Conservation (phyloP, 2,888 invertebrate genomes). For the Folsomia manolachei region DNA sequence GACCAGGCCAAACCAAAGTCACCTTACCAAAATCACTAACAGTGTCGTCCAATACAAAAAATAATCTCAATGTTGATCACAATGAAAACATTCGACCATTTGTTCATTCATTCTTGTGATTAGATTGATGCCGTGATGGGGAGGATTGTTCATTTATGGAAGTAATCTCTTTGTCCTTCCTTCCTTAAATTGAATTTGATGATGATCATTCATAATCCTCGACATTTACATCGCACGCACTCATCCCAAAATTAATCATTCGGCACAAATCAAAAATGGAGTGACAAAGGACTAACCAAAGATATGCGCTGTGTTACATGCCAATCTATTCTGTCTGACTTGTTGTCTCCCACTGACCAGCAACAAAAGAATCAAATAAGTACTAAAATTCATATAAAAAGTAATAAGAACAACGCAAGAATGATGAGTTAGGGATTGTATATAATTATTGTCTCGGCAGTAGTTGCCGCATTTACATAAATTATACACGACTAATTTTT, state of each 20-base stretch:
- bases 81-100: neutral
- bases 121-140: neutral
- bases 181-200: constrained; percentile 6
- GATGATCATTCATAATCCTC: neutral
- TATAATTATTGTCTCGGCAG: neutral
- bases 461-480: neutral
- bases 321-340: no score
- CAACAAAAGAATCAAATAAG: no score
- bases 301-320: neutral
- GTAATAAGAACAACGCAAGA: neutral
- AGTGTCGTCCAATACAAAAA: neutral
- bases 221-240: neutral
- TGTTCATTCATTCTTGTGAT: neutral
- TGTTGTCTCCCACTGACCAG: no score
- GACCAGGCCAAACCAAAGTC: neutral
- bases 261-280: neutral
- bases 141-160: neutral
- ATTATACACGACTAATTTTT: neutral
- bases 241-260: neutral
- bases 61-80: neutral
- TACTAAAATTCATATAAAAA: no score
- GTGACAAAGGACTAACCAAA: neutral
- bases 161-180: constrained; percentile 6
- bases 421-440: neutral
- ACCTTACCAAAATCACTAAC: neutral